Evolutionary conservation across 2,888 invertebrate genomes (phyloP).

Genomic region (Drosophila monieri): DNA sequence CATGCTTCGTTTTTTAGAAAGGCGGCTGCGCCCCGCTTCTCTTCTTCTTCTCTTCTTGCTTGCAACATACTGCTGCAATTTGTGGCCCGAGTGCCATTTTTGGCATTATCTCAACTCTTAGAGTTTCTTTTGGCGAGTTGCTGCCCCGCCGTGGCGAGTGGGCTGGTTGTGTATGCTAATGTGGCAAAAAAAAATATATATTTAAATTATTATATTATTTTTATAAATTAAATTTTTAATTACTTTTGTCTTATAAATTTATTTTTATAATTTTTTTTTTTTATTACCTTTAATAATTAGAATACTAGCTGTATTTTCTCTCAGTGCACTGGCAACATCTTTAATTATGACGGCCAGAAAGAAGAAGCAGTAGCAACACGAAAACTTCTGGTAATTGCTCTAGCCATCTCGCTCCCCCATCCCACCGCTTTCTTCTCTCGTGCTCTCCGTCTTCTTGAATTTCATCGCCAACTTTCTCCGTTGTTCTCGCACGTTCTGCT

Average conservation of each 20-base stretch:
- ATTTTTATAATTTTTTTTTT: not conserved
- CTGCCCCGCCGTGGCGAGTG: not conserved
- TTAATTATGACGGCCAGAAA: constrained; percentile 10
- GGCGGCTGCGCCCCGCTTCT: constrained; percentile 53
- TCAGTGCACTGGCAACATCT: constrained; percentile 6
- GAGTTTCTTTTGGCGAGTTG: not conserved
- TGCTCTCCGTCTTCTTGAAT: constrained; percentile 35
- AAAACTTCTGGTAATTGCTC: constrained; percentile 46
- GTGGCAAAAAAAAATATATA: not conserved
- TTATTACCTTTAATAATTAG: not conserved
- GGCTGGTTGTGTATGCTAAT: constrained; percentile 55
- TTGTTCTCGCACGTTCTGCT: constrained; percentile 65
- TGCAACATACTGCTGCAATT: constrained; percentile 40
- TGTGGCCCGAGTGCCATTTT: constrained; percentile 63
- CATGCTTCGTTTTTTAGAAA: constrained; percentile 75
- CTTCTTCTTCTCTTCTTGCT: not conserved
- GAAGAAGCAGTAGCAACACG: constrained; percentile 31
- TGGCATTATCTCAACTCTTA: constrained; percentile 45
- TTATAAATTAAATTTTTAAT: no score
- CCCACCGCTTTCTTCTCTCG: constrained; percentile 28
- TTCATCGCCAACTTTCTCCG: constrained; percentile 65
- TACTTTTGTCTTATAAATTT: not conserved
- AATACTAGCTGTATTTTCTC: not conserved
- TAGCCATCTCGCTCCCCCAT: constrained; percentile 16
- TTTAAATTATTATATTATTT: no score